Conservation (phyloP, 2,113 vertebrate species). For the Charadrius vociferus region DNA sequence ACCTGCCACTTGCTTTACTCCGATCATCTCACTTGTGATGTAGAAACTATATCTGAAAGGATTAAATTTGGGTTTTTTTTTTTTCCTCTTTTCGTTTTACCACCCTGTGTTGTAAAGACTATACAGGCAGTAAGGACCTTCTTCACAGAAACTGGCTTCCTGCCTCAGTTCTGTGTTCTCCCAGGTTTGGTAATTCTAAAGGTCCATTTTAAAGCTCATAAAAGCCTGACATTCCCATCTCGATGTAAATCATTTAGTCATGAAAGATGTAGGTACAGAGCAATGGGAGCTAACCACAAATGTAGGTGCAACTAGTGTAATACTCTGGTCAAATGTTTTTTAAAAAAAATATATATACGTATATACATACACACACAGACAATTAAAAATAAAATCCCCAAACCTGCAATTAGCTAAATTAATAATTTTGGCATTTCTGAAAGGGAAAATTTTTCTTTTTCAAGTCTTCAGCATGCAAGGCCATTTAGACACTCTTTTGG, state of each 20-base stretch:
- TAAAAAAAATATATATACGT: neutral
- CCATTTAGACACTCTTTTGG: neutral
- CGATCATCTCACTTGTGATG: neutral
- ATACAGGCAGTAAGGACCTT: neutral
- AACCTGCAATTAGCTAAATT: neutral
- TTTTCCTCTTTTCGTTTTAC: neutral
- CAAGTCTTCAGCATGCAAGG: neutral
- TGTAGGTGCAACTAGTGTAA: neutral
- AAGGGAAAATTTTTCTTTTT: neutral
- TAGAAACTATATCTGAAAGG: neutral
- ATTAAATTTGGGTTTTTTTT: neutral
- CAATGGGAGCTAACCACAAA: neutral
- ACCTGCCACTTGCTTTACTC: neutral
- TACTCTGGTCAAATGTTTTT: neutral
- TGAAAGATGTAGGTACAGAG: neutral
- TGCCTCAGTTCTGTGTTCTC: neutral
- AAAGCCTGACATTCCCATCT: neutral
- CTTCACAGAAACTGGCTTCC: neutral
- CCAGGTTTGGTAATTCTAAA: neutral
- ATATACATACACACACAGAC: neutral
- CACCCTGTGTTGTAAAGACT: neutral
- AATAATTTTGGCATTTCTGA: neutral
- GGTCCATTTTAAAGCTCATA: neutral
- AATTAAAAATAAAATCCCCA: neutral
- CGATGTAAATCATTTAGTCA: neutral